phyloP scores from a whole-genome alignment of 2,797 vertebrate species.

The Triplophysa bombifrons region DNA sequence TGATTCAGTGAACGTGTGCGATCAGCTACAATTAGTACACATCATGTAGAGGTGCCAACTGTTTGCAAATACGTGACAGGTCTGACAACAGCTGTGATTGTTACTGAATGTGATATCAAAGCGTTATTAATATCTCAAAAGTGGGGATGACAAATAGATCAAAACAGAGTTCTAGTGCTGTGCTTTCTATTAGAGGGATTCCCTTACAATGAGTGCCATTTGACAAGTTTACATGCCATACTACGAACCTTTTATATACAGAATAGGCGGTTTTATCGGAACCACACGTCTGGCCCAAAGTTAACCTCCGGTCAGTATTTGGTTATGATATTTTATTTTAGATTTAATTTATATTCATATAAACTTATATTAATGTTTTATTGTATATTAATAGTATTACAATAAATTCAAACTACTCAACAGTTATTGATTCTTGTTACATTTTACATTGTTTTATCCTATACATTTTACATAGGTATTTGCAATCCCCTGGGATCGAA shows the following conservation, averaged over 20 bases:
- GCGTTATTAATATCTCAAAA: slow-evolving; percentile 26
- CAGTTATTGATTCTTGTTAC: too few species aligned
- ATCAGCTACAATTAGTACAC: slow-evolving; percentile 24
- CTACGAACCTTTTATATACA: background rate
- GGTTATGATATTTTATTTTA: too few species aligned
- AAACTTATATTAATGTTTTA: too few species aligned
- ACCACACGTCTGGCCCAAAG: too few species aligned
- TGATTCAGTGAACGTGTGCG: slow-evolving; percentile 47
- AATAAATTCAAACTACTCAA: too few species aligned
- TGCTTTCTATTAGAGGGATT: slow-evolving; percentile 12
- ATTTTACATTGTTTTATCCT: too few species aligned
- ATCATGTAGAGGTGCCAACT: slow-evolving; percentile 15
- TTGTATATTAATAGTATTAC: too few species aligned
- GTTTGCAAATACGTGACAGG: slow-evolving; percentile 26
- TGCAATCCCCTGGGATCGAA: too few species aligned
- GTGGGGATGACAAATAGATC: background rate
- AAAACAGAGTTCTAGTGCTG: background rate
- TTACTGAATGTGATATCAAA: slow-evolving; percentile 11
- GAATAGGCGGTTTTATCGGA: too few species aligned
- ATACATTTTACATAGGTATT: too few species aligned
- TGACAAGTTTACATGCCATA: background rate
- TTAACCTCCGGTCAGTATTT: too few species aligned
- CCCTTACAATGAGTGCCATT: background rate
- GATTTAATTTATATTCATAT: too few species aligned
- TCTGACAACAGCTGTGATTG: slow-evolving; percentile 26